A percentile compares a stretch with the other conserved stretches of the same genome.
Evolutionary conservation across 2,888 invertebrate species (phyloP).

Genomic region (Scelioninae gen. 1): DNA sequence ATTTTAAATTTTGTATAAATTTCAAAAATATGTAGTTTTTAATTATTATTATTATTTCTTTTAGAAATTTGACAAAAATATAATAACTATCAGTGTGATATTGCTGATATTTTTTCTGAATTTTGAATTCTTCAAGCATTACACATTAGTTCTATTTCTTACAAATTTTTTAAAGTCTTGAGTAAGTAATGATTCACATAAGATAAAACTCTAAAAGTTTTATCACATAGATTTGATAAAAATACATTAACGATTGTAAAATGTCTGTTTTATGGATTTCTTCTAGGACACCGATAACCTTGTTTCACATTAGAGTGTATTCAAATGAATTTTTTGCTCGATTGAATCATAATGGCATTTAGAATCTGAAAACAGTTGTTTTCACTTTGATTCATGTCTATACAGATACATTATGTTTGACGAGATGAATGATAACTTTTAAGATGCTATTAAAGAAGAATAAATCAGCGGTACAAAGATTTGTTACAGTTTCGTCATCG

Average conservation of each 20-base stretch:
- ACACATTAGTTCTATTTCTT: too few species aligned
- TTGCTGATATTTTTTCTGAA: too few species aligned
- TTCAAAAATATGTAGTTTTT: too few species aligned
- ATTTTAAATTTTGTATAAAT: too few species aligned
- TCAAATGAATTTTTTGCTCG: conserved; percentile 18
- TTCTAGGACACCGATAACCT: neutral
- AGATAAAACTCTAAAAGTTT: neutral
- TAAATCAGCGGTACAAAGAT: conserved; percentile 24
- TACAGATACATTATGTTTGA: conserved; percentile 26
- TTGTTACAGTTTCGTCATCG: conserved; percentile 33
- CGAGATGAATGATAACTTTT: conserved; percentile 38
- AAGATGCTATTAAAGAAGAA: conserved; percentile 32
- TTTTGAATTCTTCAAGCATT: too few species aligned
- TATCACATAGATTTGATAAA: conserved; percentile 1
- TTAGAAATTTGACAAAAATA: too few species aligned
- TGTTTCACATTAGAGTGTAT: neutral
- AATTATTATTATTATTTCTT: too few species aligned
- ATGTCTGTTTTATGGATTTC: conserved; percentile 18
- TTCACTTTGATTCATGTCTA: neutral
- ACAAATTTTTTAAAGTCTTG: neutral
- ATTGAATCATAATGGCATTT: neutral
- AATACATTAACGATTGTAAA: conserved; percentile 13
- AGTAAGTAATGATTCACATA: neutral
- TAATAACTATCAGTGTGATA: too few species aligned
- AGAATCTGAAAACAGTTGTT: conserved; percentile 28